Evolutionary conservation across 1,140 invertebrate species (phyloP).

Genomic region (Diuraphis noxia): DNA sequence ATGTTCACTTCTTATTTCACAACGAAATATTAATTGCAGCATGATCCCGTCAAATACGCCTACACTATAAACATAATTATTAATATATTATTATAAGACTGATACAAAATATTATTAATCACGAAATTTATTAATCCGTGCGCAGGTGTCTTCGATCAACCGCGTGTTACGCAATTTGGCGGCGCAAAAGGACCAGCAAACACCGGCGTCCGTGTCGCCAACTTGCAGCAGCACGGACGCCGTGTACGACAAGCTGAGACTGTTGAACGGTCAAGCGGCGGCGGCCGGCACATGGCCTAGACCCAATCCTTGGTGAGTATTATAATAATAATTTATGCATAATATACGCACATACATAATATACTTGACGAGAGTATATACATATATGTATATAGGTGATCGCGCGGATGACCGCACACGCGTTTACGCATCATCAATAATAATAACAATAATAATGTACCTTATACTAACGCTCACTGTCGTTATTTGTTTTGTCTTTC

Average conservation of each 20-base stretch:
- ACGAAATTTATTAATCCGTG: neutral
- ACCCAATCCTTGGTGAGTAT: constrained; percentile 64
- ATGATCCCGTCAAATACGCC: too few species aligned
- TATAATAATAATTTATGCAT: neutral
- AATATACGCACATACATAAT: neutral
- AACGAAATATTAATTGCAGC: neutral
- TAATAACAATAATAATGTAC: neutral
- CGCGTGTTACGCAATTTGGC: constrained; percentile 93
- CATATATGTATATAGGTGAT: neutral
- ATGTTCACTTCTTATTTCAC: neutral
- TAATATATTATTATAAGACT: neutral
- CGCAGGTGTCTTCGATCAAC: constrained; percentile 96
- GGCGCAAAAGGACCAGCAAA: constrained; percentile 77
- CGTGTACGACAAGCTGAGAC: constrained; percentile 83
- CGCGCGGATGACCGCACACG: neutral
- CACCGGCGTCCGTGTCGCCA: constrained; percentile 59
- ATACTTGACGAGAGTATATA: neutral
- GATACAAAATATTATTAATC: neutral
- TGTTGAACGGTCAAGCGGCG: constrained; percentile 78
- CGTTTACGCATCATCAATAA: neutral
- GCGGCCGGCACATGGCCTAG: constrained; percentile 67
- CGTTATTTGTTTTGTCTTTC: neutral
- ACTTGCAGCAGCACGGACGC: constrained; percentile 61
- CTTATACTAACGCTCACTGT: neutral
- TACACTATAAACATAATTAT: neutral